Conservation (phyloP, 1,140 invertebrate species). For the Forficula auricularia region DNA sequence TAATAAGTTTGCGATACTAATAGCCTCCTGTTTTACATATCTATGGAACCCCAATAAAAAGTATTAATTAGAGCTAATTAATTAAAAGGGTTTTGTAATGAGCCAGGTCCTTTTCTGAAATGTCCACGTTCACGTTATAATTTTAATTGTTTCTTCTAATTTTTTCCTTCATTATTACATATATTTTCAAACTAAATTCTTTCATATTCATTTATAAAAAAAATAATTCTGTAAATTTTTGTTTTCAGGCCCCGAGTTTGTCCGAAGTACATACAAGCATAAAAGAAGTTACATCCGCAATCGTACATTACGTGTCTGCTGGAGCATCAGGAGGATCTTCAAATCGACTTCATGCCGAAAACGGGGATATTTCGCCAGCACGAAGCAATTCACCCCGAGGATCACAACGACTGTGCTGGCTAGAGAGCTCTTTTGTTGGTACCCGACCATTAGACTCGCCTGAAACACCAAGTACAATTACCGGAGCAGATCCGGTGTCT, state of each 20-base stretch:
- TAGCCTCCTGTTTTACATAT: no score
- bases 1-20: no score
- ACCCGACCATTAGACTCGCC: slow-evolving; percentile 66
- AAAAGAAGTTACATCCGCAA: slow-evolving; percentile 82
- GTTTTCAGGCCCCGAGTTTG: slow-evolving; percentile 9
- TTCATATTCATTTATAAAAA: no score
- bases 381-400: slow-evolving; percentile 16
- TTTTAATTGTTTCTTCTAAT: no score
- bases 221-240: not conserved
- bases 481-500: slow-evolving; percentile 24
- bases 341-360: slow-evolving; percentile 9
- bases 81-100: no score
- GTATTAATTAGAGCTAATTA: no score
- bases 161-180: no score
- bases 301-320: slow-evolving; percentile 75
- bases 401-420: slow-evolving; percentile 51
- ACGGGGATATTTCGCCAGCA: slow-evolving; percentile 6
- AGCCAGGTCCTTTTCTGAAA: no score
- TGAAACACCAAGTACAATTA: slow-evolving; percentile 51
- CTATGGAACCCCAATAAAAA: no score
- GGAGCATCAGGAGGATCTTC: slow-evolving; percentile 29
- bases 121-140: no score
- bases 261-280: slow-evolving; percentile 70
- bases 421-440: slow-evolving; percentile 80
- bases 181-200: no score